Conservation (phyloP, 2,797 vertebrate species). For the Rhincodon typus region DNA sequence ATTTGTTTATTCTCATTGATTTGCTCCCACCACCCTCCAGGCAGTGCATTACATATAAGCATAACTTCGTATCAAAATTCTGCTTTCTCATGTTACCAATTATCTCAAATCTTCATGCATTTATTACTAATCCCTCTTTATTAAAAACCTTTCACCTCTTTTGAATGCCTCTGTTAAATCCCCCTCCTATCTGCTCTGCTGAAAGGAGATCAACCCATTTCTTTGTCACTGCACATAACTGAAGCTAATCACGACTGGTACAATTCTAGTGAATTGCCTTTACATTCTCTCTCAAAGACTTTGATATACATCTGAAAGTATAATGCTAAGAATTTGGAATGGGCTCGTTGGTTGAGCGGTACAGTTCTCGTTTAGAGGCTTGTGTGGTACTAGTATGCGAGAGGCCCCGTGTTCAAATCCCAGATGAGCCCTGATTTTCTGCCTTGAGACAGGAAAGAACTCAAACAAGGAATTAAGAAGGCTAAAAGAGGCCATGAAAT, state of each 20-base stretch:
- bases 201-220: neutral
- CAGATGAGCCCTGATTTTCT: too few species aligned
- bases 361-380: too few species aligned
- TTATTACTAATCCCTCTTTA: neutral
- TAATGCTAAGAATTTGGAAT: too few species aligned
- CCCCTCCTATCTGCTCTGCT: too few species aligned
- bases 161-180: neutral
- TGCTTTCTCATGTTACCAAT: neutral
- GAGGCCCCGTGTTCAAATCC: too few species aligned
- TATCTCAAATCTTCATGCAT: neutral
- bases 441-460: too few species aligned
- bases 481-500: too few species aligned
- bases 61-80: neutral
- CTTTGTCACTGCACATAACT: neutral
- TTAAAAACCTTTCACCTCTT: neutral
- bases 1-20: neutral
- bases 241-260: too few species aligned
- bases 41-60: neutral
- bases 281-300: neutral
- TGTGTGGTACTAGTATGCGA: too few species aligned
- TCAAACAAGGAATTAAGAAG: too few species aligned
- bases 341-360: too few species aligned
- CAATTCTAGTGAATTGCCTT: neutral
- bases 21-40: neutral
- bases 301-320: neutral